Evolutionary conservation across 2,888 invertebrate genomes (phyloP), one percentile per base, ranked within the genome.

Genomic region (Phaonia tiefii): DNA sequence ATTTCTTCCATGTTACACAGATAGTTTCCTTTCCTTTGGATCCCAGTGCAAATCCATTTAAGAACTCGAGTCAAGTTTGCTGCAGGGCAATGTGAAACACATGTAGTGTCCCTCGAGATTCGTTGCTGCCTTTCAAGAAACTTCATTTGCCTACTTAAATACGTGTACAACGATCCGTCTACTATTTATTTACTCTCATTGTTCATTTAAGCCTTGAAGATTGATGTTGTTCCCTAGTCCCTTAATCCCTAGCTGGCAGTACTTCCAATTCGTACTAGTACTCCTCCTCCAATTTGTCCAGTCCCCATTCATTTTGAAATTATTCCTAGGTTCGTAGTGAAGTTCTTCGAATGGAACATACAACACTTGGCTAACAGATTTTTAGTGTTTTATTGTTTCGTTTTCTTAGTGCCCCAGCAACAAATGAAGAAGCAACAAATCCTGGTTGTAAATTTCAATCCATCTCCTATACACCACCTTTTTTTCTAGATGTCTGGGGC

Each of bases 121-220:
- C 13, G 22, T 54, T 54, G 25, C 25, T 10, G 54, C 54, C 54
- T 11, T 22, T 10, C 20, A 10, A 51, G 4, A 51, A 54, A 13
- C 4, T 22, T 10, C 54, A 25, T 25, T 22, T 13, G 22, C 22
- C 63, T 63, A 42, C 42, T 56, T 56, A 56, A 7, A 22, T 63
- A 39, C 22, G n/a, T 42, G 63, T 42, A 39, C 31, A 5, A 5
- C 31, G 31, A n/a, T n/a, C 10, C 42, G 63, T 42, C 22, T 42
- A 63, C 63, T 22, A 63, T 63, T 58, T 81, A 51, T 78, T 80
- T 78, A 54, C 70, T 75, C 8, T 75, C 72, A 49, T 63, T 63
- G 49, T 44, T 69, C 69, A 49, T 69, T 78, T 75, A 81, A 81
- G 75, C 78, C 65, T 72, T 72, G 54, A 81, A 81, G 71, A 81